Base-by-base conservation (phyloP, 2,888 invertebrate genomes). In the Leuctra nigra region DNA sequence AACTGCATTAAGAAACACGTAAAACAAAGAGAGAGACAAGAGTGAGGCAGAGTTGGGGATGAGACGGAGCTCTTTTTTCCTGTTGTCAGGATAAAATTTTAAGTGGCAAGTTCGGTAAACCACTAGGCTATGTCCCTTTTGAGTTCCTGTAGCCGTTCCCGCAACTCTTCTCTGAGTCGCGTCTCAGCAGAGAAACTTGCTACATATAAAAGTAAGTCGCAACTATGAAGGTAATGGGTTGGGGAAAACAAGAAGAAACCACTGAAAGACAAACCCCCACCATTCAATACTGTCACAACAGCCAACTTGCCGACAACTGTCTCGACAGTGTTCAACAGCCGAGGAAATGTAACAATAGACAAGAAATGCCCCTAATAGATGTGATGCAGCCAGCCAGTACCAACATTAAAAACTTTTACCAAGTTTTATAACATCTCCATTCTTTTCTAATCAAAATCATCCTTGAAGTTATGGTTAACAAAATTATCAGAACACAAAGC, bases 41-140 rank as follows among this genome's bases (percentile, higher is more conserved):
- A 47, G 50, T 50, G 50, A 50, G 22, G 47, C 16, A 16, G 56
- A 56, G 29, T 20, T 53, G 18, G 35, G 35, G 50, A 33, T 46
- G 16, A 20, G 48, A 33, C 50, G 50, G 16, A 18, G 33, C 35
- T 50, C 35, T 50, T 50, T 50, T 48, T 50, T 35, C 33, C 35
- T 50, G 33, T 16, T 54, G 18, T 38, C 35, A 9, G 38, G 36
- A 48, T 20, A 36, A 68, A 69, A 68, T 68, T 66, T 69, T 71
- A 71, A 71, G 71, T 71, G 69, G 64, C 68, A 71, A 71, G 71
- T 71, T 71, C 63, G 29, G 25, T 50, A 33, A 50, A 50, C 50
- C 50, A 50, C 50, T 50, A 50, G 20, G 20, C 35, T 33, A 16
- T 33, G 33, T 33, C 23, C 50, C 50, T 20, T 50, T 50, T 50